Percentiles rank a stretch among this genome's conserved stretches.
These are phyloP conservation scores for Apodemia mormo DNA, from an alignment of 2,888 invertebrate genomes.

Conservation along the genomic window DNA sequence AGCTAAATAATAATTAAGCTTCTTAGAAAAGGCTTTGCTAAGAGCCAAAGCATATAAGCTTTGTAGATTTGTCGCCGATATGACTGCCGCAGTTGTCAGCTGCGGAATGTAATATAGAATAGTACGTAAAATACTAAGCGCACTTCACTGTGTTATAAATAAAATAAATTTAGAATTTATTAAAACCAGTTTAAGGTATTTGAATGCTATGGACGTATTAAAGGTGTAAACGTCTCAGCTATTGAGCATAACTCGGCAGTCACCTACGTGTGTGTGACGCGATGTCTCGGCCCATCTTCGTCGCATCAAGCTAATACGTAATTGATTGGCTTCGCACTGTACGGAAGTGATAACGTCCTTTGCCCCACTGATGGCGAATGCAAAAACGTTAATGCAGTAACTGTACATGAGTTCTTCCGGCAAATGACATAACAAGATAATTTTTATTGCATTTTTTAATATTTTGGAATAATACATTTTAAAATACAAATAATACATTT, in stretches of 20 bases:
- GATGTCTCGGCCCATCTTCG: conserved; percentile 61
- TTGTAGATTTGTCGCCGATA: too few relatives aligned
- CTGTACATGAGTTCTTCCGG: conserved; percentile 51
- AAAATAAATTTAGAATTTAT: neutral
- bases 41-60: too few relatives aligned
- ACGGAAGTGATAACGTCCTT: conserved; percentile 58
- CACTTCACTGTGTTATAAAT: neutral
- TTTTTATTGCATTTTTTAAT: neutral
- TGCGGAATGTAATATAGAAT: too few relatives aligned
- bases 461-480: too few relatives aligned
- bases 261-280: conserved; percentile 62
- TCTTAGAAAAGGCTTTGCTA: too few relatives aligned
- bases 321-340: conserved; percentile 74
- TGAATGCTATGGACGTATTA: neutral
- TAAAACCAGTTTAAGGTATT: neutral
- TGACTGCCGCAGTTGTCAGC: too few relatives aligned
- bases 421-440: conserved; percentile 11
- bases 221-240: conserved; percentile 35
- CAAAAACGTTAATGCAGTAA: conserved; percentile 78
- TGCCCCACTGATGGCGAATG: conserved; percentile 72
- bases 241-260: conserved; percentile 44
- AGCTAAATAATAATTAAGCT: too few relatives aligned
- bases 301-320: conserved; percentile 79
- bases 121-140: too few relatives aligned
- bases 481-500: too few relatives aligned